Evolutionary conservation across 2,113 vertebrate genomes (phyloP), one percentile per base, ranked within the genome.

Genomic region (Bombycilla garrulus): DNA sequence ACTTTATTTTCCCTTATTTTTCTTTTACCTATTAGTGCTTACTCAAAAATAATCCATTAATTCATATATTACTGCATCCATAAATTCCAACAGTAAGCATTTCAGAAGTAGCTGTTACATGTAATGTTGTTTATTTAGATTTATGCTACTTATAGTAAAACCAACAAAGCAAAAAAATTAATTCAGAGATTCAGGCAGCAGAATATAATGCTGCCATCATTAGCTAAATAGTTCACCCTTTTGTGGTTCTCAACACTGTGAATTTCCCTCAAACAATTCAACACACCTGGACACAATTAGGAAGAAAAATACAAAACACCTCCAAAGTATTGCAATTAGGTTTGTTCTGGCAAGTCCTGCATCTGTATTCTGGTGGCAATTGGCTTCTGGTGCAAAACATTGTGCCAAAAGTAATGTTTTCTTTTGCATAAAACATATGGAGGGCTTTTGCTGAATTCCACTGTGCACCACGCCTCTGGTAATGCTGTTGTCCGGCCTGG

Each of bases 401-500:
- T 28, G 58, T 85, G 96, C 96, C 96, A 96, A 95, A 92, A 89
- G 77, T 65, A 95, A 93, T 95, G 91, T 94, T 96, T 95, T 88
- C 92, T 86, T 95, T 93, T 82, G 65, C 86, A 50, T 69, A 38
- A 48, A 95, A 65, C 69, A 79, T 64, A 85, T 45, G 81, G 86
- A 91, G 77, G 23, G 53, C 47, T 84, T 83, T 58, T 73, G 14
- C 51, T 78, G 77, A 91, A 86, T 92, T 94, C 76, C 86, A 86
- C 29, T 1, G 3, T 73, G 67, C 60, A 93, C 69, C 1, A 0
- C 45, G 83, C 56, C 88, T 64, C 83, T 95, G 91, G 86, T 67
- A 53, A 48, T 0, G 8, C 48, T 84, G 51, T 44, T 61, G 73
- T 92, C 61, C 76, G 71, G 1, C 53, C 53, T 60, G 48, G 61